phyloP scores from a whole-genome alignment of 2,113 vertebrate genomes.

The Poicephalus gulielmi region DNA sequence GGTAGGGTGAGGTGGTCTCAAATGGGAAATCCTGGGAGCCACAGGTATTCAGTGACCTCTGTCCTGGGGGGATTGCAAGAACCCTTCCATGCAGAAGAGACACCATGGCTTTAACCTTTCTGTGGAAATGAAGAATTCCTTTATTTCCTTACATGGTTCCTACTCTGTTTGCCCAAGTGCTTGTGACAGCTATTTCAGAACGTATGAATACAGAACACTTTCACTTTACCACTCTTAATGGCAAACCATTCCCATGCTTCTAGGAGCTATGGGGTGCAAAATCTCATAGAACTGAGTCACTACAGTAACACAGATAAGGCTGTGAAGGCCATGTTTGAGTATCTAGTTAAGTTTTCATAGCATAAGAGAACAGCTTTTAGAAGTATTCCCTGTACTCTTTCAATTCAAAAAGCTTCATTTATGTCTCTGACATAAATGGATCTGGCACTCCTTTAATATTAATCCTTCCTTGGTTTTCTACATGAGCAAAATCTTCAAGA shows the following conservation, averaged over 20 bases:
- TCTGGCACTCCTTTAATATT: neutral
- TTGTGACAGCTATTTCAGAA: neutral
- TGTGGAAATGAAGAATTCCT: neutral
- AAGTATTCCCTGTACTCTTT: neutral
- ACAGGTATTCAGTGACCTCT: rapidly evolving
- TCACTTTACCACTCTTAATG: neutral
- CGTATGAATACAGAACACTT: neutral
- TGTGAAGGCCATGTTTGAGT: neutral
- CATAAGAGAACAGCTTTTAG: neutral
- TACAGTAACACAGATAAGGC: neutral
- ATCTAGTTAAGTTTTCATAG: neutral
- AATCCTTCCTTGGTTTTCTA: neutral
- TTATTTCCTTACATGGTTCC: neutral
- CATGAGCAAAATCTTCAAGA: neutral
- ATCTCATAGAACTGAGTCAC: neutral
- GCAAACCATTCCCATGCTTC: neutral
- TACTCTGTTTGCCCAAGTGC: rapidly evolving
- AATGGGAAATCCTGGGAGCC: neutral
- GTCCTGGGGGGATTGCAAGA: neutral
- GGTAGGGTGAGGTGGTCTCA: neutral
- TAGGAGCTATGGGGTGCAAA: neutral
- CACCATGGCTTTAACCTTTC: neutral
- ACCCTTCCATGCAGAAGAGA: neutral
- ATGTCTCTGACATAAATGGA: neutral
- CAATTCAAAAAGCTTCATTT: neutral